Conservation (phyloP, 1,140 invertebrate genomes). For the Penaeus japonicus region DNA sequence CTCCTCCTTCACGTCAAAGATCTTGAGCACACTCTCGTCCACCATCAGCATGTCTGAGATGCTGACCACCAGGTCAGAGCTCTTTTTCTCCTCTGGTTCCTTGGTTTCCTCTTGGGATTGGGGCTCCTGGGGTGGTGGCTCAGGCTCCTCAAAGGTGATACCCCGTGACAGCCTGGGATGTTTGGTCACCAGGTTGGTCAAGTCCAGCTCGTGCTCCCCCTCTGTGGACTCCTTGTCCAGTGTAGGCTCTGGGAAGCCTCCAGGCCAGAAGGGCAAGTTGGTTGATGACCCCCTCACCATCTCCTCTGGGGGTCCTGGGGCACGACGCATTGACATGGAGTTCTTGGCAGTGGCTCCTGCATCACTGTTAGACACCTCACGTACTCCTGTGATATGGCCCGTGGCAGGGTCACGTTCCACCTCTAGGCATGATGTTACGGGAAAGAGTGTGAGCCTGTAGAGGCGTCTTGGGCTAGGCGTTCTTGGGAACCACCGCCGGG, state of each 20-base stretch:
- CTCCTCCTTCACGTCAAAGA: slow-evolving; percentile 42
- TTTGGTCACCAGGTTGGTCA: slow-evolving; percentile 32
- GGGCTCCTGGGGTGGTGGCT: slow-evolving; percentile 61
- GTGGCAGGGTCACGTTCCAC: slow-evolving; percentile 77
- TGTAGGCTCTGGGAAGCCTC: slow-evolving; percentile 74
- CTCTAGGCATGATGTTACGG: slow-evolving; percentile 65
- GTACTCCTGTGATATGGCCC: slow-evolving; percentile 74
- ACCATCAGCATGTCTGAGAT: slow-evolving; percentile 53
- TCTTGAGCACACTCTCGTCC: slow-evolving; percentile 50
- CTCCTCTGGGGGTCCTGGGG: slow-evolving; percentile 68
- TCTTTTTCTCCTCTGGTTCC: slow-evolving; percentile 63
- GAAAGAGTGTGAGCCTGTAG: slow-evolving; percentile 66
- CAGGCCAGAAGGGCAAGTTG: slow-evolving; percentile 83
- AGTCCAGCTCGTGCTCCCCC: slow-evolving; percentile 47
- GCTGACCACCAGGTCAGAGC: slow-evolving; percentile 31
- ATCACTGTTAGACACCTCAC: slow-evolving; percentile 72
- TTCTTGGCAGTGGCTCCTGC: slow-evolving; percentile 75
- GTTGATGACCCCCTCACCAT: slow-evolving; percentile 74
- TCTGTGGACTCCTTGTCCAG: slow-evolving; percentile 57
- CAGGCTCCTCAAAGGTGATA: slow-evolving; percentile 61
- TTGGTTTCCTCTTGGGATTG: slow-evolving; percentile 65
- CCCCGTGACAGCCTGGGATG: slow-evolving; percentile 57
- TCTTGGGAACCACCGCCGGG: slow-evolving; percentile 36
- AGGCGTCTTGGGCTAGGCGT: slow-evolving; percentile 66
- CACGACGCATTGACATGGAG: slow-evolving; percentile 75